Percentiles rank a stretch among this genome's conserved stretches.
Conservation (phyloP, 1,140 invertebrate genomes). For the Drosophila subobscura region DNA sequence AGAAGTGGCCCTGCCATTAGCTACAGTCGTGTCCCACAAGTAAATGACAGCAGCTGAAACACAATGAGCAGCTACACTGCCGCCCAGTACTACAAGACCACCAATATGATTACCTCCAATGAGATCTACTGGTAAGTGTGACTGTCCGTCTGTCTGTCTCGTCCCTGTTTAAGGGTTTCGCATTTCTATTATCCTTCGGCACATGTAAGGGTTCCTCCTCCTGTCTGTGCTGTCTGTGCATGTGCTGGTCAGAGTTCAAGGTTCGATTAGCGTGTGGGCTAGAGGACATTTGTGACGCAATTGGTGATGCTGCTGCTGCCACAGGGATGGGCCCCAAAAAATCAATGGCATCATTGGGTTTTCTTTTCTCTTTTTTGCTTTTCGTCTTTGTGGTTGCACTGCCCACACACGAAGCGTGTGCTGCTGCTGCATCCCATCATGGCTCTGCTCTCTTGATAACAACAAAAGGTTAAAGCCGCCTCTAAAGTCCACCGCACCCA, state of each 20-base stretch:
- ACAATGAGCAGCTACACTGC: slow-evolving; percentile 76
- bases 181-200: slow-evolving; percentile 43
- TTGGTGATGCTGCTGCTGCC: slow-evolving; percentile 25
- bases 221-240: slow-evolving; percentile 2
- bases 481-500: slow-evolving; percentile 15
- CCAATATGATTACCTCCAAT: slow-evolving; percentile 83
- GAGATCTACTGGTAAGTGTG: slow-evolving; percentile 81
- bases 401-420: slow-evolving; percentile 35
- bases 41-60: slow-evolving; percentile 19
- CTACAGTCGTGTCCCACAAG: slow-evolving; percentile 9
- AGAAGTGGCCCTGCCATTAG: background rate
- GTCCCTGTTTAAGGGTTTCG: slow-evolving; percentile 21
- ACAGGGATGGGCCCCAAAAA: slow-evolving; percentile 7
- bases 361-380: slow-evolving; percentile 22
- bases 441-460: slow-evolving; percentile 39
- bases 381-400: slow-evolving; percentile 26
- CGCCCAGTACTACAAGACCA: slow-evolving; percentile 79
- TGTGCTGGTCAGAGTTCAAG: slow-evolving; percentile 43
- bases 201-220: slow-evolving; percentile 39
- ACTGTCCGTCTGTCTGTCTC: slow-evolving; percentile 1
- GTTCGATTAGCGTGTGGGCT: slow-evolving; percentile 40
- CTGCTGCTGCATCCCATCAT: slow-evolving; percentile 39
- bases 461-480: slow-evolving; percentile 46
- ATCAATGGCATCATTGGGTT: slow-evolving; percentile 23
- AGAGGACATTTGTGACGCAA: slow-evolving; percentile 60